phyloP scores from a whole-genome alignment of 2,113 vertebrate species.

The Eulemur macaco region DNA sequence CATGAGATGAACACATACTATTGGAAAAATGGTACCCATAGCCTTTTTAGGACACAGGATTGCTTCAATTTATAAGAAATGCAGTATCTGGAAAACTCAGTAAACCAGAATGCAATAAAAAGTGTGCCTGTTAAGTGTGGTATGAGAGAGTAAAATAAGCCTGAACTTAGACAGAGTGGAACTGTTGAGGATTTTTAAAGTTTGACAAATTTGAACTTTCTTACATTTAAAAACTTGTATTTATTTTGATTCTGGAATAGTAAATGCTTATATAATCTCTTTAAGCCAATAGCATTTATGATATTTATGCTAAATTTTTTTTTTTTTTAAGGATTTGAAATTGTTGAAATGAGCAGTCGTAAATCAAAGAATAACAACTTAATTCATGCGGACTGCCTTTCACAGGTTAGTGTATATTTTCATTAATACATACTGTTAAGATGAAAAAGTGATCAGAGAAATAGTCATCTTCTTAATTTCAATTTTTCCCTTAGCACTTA shows the following conservation, averaged over 20 bases:
- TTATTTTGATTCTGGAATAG: slow-evolving; percentile 32
- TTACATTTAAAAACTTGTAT: slow-evolving; percentile 9
- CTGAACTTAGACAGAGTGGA: neutral
- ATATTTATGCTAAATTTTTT: neutral
- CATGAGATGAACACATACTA: neutral
- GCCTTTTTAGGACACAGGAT: neutral
- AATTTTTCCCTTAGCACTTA: neutral
- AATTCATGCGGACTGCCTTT: slow-evolving; percentile 85
- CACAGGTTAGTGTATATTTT: slow-evolving; percentile 86
- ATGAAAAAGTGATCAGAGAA: neutral
- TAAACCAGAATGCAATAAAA: neutral
- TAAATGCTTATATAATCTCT: slow-evolving; percentile 29
- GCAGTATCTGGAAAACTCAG: neutral
- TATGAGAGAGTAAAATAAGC: neutral
- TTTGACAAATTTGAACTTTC: slow-evolving; percentile 15
- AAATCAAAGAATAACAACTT: slow-evolving; percentile 84
- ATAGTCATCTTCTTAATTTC: neutral
- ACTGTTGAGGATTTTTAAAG: neutral
- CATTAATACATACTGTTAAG: neutral
- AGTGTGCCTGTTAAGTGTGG: neutral
- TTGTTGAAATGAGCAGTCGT: slow-evolving; percentile 86
- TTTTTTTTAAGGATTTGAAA: slow-evolving; percentile 52
- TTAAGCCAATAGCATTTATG: neutral
- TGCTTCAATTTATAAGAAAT: neutral
- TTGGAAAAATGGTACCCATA: neutral